These are phyloP conservation scores for Pachyuromys duprasi DNA, from an alignment of 2,797 vertebrate species.

Conservation along the genomic window DNA sequence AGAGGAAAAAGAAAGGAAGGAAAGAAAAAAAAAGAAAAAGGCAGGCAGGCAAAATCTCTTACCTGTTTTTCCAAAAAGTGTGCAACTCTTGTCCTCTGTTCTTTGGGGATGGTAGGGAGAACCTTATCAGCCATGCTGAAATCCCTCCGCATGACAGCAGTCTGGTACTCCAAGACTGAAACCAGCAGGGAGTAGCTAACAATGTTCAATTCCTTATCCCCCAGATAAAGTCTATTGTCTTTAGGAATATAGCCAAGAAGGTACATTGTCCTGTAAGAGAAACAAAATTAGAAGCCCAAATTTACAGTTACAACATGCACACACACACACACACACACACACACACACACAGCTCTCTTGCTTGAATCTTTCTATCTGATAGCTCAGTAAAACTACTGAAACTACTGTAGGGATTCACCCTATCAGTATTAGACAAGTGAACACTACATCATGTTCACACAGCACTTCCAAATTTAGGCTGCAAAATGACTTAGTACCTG, in stretches of 20 bases:
- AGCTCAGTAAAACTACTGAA: conserved; percentile 33
- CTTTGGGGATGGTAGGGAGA: conserved; percentile 98
- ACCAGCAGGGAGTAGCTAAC: conserved; percentile 98
- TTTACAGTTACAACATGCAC: not conserved
- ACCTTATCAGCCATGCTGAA: conserved; percentile 99
- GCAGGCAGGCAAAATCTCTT: conserved; percentile 19
- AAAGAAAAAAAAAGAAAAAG: not conserved
- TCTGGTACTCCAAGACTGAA: conserved; percentile 98
- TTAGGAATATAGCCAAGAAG: conserved; percentile 99
- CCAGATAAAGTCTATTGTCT: conserved; percentile 97
- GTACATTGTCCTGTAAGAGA: conserved; percentile 95
- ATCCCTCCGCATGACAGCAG: conserved; percentile 98
- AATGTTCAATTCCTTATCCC: conserved; percentile 99
- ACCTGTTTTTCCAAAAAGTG: conserved; percentile 99
- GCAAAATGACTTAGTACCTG: conserved; percentile 88
- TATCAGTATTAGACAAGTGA: not conserved
- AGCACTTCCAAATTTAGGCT: conserved; percentile 45
- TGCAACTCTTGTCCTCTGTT: conserved; percentile 98
- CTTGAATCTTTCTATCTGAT: conserved; percentile 39
- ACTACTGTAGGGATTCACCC: not conserved
- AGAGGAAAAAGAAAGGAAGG: too few species aligned
- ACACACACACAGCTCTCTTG: not conserved
- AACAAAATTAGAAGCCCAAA: conserved; percentile 32
- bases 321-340: not conserved
- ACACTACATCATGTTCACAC: not conserved